phyloP scores from a whole-genome alignment of 1,140 invertebrate genomes.

The Teleogryllus occipitalis region DNA sequence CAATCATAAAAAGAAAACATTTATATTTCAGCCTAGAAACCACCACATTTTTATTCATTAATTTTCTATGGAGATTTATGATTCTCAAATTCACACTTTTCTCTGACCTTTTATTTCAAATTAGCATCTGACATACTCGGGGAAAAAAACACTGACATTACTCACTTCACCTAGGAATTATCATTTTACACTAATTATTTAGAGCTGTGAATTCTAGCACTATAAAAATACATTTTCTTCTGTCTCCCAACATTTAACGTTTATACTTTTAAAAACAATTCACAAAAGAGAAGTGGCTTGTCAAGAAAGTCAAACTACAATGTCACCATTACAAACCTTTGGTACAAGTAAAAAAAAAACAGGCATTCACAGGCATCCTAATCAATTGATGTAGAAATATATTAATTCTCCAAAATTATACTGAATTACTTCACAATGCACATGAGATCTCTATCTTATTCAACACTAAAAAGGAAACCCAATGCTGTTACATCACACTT shows the following conservation, averaged over 20 bases:
- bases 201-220: not conserved
- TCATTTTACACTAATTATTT: not conserved
- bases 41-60: too few species aligned
- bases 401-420: not conserved
- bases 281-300: not conserved
- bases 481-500: not conserved
- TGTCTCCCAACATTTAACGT: not conserved
- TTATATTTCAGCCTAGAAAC: too few species aligned
- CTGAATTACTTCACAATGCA: not conserved
- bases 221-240: not conserved
- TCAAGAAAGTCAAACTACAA: not conserved
- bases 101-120: too few species aligned
- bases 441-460: not conserved
- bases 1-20: too few species aligned
- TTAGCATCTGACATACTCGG: too few species aligned
- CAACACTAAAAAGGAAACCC: not conserved
- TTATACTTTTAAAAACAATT: not conserved
- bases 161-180: not conserved
- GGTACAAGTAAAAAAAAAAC: not conserved
- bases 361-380: not conserved
- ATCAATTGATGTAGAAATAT: not conserved
- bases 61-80: too few species aligned
- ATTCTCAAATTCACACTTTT: too few species aligned
- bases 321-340: not conserved
- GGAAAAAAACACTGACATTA: too few species aligned